Evolutionary conservation across 2,113 vertebrate genomes (phyloP).

Genomic region (Motacilla tschutschensis): DNA sequence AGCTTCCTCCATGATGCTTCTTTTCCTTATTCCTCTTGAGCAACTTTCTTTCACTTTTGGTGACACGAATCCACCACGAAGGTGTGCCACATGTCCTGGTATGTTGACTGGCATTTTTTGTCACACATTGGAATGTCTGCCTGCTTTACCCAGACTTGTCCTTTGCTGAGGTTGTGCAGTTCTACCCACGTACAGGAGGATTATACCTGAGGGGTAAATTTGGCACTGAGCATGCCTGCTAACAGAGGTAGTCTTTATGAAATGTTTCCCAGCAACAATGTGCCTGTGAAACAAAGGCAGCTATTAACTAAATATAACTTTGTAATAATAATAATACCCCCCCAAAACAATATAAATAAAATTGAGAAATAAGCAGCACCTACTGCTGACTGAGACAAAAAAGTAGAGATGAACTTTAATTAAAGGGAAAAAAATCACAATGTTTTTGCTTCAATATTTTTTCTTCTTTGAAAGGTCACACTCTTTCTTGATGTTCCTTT

Average conservation of each 20-base stretch:
- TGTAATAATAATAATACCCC: neutral
- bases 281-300: neutral
- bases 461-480: neutral
- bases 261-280: neutral
- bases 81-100: neutral
- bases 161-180: neutral
- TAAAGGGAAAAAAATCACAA: neutral
- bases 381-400: neutral
- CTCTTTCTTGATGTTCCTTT: neutral
- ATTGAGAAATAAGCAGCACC: neutral
- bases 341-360: neutral
- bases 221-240: neutral
- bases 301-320: neutral
- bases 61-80: neutral
- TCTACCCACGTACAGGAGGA: neutral
- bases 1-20: neutral
- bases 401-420: neutral
- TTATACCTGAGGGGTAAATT: neutral
- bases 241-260: neutral
- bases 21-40: neutral
- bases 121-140: neutral
- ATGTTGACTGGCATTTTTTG: neutral
- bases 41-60: neutral
- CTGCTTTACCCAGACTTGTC: neutral
- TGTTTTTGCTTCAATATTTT: neutral